Evolutionary conservation across 2,888 invertebrate species (phyloP), one percentile per base, ranked within the genome.

Genomic region (Antheraea assamensis): DNA sequence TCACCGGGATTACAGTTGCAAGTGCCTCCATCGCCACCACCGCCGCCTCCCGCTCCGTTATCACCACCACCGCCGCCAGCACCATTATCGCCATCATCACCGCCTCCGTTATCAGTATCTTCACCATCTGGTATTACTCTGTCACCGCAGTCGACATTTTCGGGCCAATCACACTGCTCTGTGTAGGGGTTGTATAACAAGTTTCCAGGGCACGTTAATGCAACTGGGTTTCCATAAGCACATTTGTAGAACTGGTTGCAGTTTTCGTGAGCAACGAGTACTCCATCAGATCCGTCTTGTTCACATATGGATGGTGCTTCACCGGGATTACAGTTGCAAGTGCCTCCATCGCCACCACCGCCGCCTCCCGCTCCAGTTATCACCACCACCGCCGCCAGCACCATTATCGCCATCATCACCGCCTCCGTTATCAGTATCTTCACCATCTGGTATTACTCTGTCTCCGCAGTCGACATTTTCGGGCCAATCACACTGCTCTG

Each of bases 191-290:
- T 82, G 70, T 80, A 87, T 15, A 86, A 71, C 7, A 82, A 74
- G 49, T 72, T 70, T 7, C 52, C 71, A 15, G 77, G 74, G 58
- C 87, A 87, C 19, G 4, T 21, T 3, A 81, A 31, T 1, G 79
- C 66, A 5, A 83, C 78, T 42, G 86, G 83, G 27, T 42, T 70
- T 0, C 85, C 85, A 15, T 75, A 71, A 3, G 68, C 58, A 73
- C 87, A 87, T 64, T 77, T 77, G 31, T 84, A 86, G 73, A 79
- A 87, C 35, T 82, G 75, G 47, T 82, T 77, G 71, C 84, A 85
- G 66, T 83, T 76, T 76, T 83, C 81, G 31, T 86, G 86, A 15
- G 80, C 81, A 13, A 81, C 73, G 3, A 80, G 52, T 24, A 78
- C 64, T 8, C 81, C 82, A 4, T 83, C 78, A 13, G 81, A 81